Evolutionary conservation across 1,140 invertebrate genomes (phyloP).

Genomic region (Drosophila seguyi): DNA sequence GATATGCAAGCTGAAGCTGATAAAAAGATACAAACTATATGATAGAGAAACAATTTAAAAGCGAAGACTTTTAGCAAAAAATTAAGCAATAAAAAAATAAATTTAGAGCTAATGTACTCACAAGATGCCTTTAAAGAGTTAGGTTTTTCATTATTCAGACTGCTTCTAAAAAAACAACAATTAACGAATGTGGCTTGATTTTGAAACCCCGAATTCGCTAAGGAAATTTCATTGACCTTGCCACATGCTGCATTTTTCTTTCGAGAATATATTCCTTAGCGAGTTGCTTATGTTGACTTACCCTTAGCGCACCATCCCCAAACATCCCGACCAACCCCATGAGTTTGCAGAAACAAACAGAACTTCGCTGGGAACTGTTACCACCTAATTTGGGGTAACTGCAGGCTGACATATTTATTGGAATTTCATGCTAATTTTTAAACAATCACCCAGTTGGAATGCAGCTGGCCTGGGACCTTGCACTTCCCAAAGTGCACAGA

Average conservation of each 20-base stretch:
- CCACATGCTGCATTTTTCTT: conserved; percentile 38
- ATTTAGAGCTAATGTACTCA: background rate
- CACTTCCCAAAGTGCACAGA: conserved; percentile 18
- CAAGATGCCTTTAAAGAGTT: background rate
- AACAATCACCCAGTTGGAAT: conserved; percentile 32
- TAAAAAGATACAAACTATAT: background rate
- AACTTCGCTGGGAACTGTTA: conserved; percentile 28
- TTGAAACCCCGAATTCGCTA: background rate
- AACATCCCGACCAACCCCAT: conserved; percentile 28
- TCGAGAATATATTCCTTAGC: conserved; percentile 5
- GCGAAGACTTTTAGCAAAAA: background rate
- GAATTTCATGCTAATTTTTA: conserved; percentile 80
- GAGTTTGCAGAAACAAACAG: background rate
- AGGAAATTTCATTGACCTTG: conserved; percentile 31
- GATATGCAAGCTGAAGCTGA: background rate
- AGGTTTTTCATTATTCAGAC: too few relatives aligned
- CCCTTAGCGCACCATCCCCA: conserved; percentile 21
- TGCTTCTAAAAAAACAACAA: background rate
- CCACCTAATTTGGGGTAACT: conserved; percentile 54
- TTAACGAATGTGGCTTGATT: background rate
- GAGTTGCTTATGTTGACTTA: conserved; percentile 5
- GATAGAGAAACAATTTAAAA: background rate
- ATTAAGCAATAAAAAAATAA: background rate
- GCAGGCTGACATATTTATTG: conserved; percentile 79
- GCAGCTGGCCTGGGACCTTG: conserved; percentile 51